Evolutionary conservation across 1,140 invertebrate species (phyloP), one percentile per base, ranked within the genome.

Genomic region (Aradophagus sp.): DNA sequence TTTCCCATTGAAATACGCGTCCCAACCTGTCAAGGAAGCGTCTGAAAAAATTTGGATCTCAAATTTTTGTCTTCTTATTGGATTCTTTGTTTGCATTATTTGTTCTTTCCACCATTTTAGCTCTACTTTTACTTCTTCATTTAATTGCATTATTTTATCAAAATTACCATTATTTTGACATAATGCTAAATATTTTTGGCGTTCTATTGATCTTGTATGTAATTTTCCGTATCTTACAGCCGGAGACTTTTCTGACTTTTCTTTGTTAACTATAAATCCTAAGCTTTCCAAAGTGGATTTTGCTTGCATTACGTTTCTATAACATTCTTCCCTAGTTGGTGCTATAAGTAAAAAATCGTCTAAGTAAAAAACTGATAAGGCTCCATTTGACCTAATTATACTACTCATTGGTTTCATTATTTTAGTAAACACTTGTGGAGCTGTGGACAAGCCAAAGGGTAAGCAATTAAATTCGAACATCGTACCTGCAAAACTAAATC

Each of bases 41-140:
- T 85, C 81, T 11, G 77, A 61, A 65, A 62, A 84, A 14, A 84
- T 84, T 73, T 79, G 77, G 13, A 73, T 19, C 19, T 44, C n/a
- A 52, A 59, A 79, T 6, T 44, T 53, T 8, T 39, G 19, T 7
- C 10, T 16, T 15, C 32, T n/a, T 20, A 53, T 42, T 13, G 20
- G 23, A 23, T 39, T 39, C 0, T 5, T 8, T n/a, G 50, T 2
- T 10, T 6, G 8, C 1, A 1, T 14, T 1, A 53, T 14, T 6
- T 13, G 27, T 12, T 47, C 31, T 16, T 29, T 55, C 50, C 50
- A 55, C 42, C 48, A 50, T 0, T 44, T 14, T 4, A 42, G 14
- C 6, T 62, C 38, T 2, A 23, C 2, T 8, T 3, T 3, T 4
- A 4, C n/a, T 19, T 29, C 20, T n/a, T 7, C 0, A 27, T 32